Percentiles rank a stretch among this genome's conserved stretches.
Evolutionary conservation across 2,888 invertebrate species (phyloP).

Genomic region (Drosophila anomelani): DNA sequence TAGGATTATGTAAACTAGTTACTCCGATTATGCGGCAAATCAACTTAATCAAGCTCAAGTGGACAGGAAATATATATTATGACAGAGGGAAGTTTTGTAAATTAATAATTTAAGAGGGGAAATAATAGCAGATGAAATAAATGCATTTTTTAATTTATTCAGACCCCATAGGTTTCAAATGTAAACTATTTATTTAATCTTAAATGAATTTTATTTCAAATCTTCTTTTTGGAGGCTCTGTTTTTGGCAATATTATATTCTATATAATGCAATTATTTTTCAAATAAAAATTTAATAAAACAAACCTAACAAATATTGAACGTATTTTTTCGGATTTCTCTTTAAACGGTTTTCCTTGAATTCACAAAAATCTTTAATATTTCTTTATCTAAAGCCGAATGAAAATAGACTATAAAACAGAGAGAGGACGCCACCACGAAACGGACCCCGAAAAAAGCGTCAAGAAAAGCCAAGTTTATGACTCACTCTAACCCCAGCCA

Average conservation of each 20-base stretch:
- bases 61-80: neutral
- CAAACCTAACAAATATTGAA: neutral
- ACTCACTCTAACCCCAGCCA: slow-evolving; percentile 24
- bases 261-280: neutral
- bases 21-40: slow-evolving; percentile 28
- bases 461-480: slow-evolving; percentile 40
- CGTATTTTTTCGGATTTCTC: neutral
- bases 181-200: neutral
- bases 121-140: neutral
- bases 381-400: slow-evolving; percentile 3
- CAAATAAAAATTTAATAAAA: neutral
- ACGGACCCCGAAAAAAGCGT: slow-evolving; percentile 14
- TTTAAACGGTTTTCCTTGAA: neutral
- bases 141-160: neutral
- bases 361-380: slow-evolving; percentile 1
- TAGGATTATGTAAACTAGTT: slow-evolving; percentile 39
- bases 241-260: too few species aligned
- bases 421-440: neutral
- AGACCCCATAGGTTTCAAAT: neutral
- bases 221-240: too few species aligned
- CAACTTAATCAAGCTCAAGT: slow-evolving; percentile 21
- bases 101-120: neutral
- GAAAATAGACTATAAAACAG: slow-evolving; percentile 20
- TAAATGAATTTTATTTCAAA: neutral
- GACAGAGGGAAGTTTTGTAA: neutral